Base-by-base conservation (phyloP, 1,140 invertebrate genomes). In the Cherax destructor region DNA sequence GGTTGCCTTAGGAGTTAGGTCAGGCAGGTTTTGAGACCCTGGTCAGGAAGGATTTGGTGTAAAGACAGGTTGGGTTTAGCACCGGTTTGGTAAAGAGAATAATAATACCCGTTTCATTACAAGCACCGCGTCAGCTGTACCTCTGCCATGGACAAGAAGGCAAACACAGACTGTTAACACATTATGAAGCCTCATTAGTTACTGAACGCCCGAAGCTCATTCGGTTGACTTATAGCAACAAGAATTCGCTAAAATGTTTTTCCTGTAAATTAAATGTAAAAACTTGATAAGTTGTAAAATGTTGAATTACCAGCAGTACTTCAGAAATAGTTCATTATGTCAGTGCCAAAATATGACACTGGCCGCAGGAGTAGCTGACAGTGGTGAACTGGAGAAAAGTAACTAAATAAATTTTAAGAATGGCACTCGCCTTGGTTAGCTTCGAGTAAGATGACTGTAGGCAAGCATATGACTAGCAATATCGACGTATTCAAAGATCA, bases 61-160 rank as follows among this genome's bases (percentile, higher is more conserved):
- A 6, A n/a, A 47, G 74, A 21, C 50, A 18, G 49, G 47, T 50
- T 81, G 87, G 78, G 59, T 21, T 52, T 81, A 83, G 87, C 87
- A 88, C 87, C 87, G 49, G 78, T 72, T 50, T 80, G 65, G 79
- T 80, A 80, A 83, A n/a, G 79, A 83, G 50, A 78, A 47, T 47
- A 52, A 76, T 76, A 88, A 69, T 88, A 88, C 87, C 87, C 87
- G 87, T 88, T 88, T 88, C 74, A 83, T 88, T 65, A 80, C 21
- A 88, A 88, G 87, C 87, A 88, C 87, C 79, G 65, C 65, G 49
- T 88, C 87, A 74, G 87, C 78, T 49, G 87, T 65, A 79, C 79
- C 21, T 79, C 30, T 52, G 78, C 52, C 49, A 81, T 24, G 47
- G 78, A 72, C 72, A 78, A 74, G 79, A 78, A 78, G 76, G 41